These are phyloP conservation scores for Anagyrus pseudococci DNA, from an alignment of 2,888 invertebrate species.

Conservation along the genomic window DNA sequence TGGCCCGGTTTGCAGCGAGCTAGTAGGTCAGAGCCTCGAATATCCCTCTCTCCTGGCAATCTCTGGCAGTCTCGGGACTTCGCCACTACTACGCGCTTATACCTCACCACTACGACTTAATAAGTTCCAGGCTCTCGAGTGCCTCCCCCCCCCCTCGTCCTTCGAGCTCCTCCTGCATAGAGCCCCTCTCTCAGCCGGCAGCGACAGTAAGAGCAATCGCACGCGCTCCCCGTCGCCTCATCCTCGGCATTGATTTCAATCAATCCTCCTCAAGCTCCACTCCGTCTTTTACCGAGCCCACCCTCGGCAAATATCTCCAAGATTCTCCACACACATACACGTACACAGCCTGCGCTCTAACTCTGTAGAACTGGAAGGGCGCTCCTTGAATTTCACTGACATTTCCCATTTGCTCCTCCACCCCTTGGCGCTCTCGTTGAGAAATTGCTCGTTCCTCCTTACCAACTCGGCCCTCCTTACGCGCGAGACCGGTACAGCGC, in stretches of 20 bases:
- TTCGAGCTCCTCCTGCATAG: too few species aligned
- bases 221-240: constrained; percentile 5
- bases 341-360: too few species aligned
- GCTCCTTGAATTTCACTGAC: constrained; percentile 21
- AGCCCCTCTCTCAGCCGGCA: too few species aligned
- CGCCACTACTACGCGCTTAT: background rate
- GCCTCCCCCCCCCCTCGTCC: background rate
- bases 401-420: too few species aligned
- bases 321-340: too few species aligned
- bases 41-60: background rate
- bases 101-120: constrained; percentile 18
- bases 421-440: constrained; percentile 20
- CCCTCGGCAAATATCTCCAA: too few species aligned
- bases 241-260: constrained; percentile 32
- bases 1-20: background rate
- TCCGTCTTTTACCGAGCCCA: constrained; percentile 3
- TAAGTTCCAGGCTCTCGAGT: constrained; percentile 19
- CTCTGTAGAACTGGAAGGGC: too few species aligned
- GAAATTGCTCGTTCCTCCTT: constrained; percentile 27
- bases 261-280: constrained; percentile 17
- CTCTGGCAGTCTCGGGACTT: background rate
- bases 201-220: background rate
- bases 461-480: constrained; percentile 1
- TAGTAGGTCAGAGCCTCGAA: constrained; percentile 23
- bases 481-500: background rate